Base-by-base conservation (phyloP, 2,888 invertebrate species). In the Harpalus rubripes region DNA sequence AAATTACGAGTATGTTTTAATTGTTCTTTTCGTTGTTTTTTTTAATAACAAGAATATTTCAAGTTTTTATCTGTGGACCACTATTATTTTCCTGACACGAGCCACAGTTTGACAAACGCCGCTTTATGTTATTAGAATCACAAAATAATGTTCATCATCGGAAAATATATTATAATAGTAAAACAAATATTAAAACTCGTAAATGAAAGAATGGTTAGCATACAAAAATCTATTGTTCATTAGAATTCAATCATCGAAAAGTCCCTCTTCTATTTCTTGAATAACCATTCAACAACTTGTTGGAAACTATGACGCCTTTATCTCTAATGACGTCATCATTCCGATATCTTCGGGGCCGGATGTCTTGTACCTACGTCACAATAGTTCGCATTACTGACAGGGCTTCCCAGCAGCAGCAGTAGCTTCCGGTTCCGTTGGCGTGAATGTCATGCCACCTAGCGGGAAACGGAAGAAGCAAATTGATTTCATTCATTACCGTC, bases 401-500 rank as follows among this genome's bases (percentile, higher is more conserved):
- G 15, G 68, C 61, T 41, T 26, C 44, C 22, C 39, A 15, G 63
- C 26, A 52, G 52, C 61, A 63, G 59, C 39, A 44, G 44, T 76
- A 12, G 18, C 41, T 83, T 83, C 83, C 76, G 83, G 39, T 83
- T 78, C 72, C 44, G 65, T 12, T 5, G 22, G 12, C 26, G 86
- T 87, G 44, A 52, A 7, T 52, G 44, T 12, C 44, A 52, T 52
- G 12, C 44, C 85, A 86, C 86, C 85, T 87, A 87, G 15, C 44
- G 18, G 72, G 72, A 74, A 74, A 74, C 72, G 83, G 76, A 83
- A 61, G 86, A 87, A 84, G 85, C 86, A 88, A 89, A 89, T 89
- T 89, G 89, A 89, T 89, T 89, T 89, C 89, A 89, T 89, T 89
- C 89, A 89, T 89, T 89, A 88, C 88, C 87, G 86, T 86, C 87